These are phyloP conservation scores for Blera fallax DNA, from an alignment of 2,888 invertebrate species.

Conservation along the genomic window DNA sequence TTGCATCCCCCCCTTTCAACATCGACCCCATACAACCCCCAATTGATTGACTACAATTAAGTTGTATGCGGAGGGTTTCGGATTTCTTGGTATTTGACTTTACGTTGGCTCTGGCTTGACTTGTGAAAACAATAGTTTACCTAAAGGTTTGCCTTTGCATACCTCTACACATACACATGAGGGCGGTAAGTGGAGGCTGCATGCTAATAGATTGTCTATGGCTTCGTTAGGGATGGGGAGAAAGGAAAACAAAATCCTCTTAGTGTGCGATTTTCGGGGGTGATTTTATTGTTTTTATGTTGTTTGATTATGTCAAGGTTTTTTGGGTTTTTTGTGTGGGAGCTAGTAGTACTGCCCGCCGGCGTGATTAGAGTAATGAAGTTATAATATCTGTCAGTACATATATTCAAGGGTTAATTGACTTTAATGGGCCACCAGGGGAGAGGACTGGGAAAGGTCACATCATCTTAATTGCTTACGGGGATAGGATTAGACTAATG, in stretches of 20 bases:
- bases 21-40: not conserved
- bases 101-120: not conserved
- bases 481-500: too few relatives aligned
- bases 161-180: not conserved
- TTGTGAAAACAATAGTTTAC: constrained; percentile 1
- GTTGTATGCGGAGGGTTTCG: not conserved
- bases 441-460: not conserved
- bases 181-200: not conserved
- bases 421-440: not conserved
- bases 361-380: constrained; percentile 19
- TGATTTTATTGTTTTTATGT: not conserved
- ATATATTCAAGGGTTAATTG: not conserved
- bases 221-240: not conserved
- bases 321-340: not conserved
- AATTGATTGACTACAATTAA: not conserved
- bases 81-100: constrained; percentile 21
- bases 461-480: constrained; percentile 17
- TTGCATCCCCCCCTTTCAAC: not conserved
- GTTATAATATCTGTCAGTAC: not conserved
- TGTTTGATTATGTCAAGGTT: not conserved
- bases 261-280: not conserved
- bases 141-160: too few relatives aligned
- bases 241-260: not conserved
- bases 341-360: not conserved
- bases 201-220: not conserved